Percentiles rank a stretch among this genome's conserved stretches.
Conservation (phyloP, 1,140 invertebrate genomes). For the Megalonaias nervosa region DNA sequence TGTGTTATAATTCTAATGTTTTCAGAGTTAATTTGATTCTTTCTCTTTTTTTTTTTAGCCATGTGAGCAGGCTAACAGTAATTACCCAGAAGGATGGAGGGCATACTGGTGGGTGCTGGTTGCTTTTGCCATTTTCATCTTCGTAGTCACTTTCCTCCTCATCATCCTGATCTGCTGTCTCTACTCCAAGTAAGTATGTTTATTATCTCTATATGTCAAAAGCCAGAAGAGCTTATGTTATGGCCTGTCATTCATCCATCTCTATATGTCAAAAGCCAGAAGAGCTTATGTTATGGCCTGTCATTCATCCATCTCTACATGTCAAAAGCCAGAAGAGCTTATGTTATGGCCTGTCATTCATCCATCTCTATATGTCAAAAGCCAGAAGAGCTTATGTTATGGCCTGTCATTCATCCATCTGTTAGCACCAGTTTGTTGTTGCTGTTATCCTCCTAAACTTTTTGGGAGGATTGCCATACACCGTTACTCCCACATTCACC, state of each 20-base stretch:
- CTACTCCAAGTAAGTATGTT: slow-evolving; percentile 50
- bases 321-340: not conserved
- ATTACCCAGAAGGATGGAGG: slow-evolving; percentile 42
- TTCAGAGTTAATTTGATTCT: not conserved
- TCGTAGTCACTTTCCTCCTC: slow-evolving; percentile 54
- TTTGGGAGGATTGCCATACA: not conserved
- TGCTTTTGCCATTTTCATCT: slow-evolving; percentile 62
- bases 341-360: not conserved
- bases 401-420: not conserved
- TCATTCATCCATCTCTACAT: not conserved
- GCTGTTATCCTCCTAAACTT: not conserved
- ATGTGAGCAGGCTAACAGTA: slow-evolving; percentile 46
- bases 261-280: not conserved
- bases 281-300: not conserved
- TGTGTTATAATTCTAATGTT: too few species aligned
- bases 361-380: not conserved
- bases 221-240: not conserved
- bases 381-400: not conserved
- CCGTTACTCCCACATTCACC: not conserved
- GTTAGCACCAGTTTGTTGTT: not conserved
- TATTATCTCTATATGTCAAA: not conserved
- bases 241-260: not conserved
- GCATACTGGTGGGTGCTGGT: slow-evolving; percentile 66
- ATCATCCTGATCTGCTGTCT: slow-evolving; percentile 49
- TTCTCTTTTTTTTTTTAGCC: slow-evolving; percentile 42